These are phyloP conservation scores for Lasioglossum zephyrum DNA, from an alignment of 2,888 invertebrate species.

Conservation along the genomic window DNA sequence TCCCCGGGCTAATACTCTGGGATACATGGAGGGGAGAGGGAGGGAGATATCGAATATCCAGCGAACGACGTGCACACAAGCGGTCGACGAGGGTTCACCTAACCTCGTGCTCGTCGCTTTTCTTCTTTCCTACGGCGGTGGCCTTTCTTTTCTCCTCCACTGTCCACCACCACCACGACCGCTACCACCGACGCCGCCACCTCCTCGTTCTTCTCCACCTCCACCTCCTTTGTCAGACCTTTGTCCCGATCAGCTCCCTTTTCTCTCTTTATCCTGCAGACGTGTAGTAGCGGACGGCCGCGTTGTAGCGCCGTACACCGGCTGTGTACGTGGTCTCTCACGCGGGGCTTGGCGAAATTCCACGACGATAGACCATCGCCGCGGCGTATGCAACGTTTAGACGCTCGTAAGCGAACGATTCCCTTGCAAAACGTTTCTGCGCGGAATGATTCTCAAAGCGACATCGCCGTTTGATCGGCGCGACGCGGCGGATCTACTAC, in stretches of 20 bases:
- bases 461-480: not conserved
- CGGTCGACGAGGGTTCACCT: constrained; percentile 65
- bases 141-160: constrained; percentile 43
- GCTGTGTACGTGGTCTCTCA: constrained; percentile 19
- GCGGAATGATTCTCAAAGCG: constrained; percentile 31
- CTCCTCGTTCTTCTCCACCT: constrained; percentile 3
- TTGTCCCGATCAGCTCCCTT: constrained; percentile 68
- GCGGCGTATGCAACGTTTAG: constrained; percentile 34
- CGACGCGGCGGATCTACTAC: not conserved
- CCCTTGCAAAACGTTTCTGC: constrained; percentile 37
- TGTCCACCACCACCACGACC: constrained; percentile 5
- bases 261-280: constrained; percentile 59
- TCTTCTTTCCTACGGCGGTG: constrained; percentile 44
- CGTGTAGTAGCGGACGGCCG: constrained; percentile 48
- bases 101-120: constrained; percentile 60
- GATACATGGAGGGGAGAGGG: constrained; percentile 34
- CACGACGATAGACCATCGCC: constrained; percentile 45
- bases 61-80: constrained; percentile 61
- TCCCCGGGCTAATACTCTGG: constrained; percentile 49
- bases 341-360: constrained; percentile 53
- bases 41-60: constrained; percentile 79
- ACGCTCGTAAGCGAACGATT: constrained; percentile 40
- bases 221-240: constrained; percentile 72
- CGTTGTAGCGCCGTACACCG: constrained; percentile 42
- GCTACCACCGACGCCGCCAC: not conserved